These are phyloP conservation scores for Sphyrna mokarran DNA, from an alignment of 2,113 vertebrate genomes.

Conservation along the genomic window DNA sequence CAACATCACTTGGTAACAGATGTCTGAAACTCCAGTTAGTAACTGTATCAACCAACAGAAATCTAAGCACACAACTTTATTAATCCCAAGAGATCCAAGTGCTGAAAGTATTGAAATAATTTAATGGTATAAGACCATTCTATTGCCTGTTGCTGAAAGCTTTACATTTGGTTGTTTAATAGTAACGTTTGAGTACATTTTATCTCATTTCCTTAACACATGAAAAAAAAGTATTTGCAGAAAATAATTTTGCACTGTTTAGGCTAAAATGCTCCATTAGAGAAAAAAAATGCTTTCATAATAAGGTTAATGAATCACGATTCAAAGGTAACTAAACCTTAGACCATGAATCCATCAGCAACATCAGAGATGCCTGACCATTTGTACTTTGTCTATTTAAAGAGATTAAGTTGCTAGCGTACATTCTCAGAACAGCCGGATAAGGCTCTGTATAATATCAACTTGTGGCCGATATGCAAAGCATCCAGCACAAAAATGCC, in stretches of 20 bases:
- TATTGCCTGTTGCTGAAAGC: background rate
- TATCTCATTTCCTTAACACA: background rate
- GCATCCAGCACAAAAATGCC: constrained; percentile 27
- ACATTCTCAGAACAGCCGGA: background rate
- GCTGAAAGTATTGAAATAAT: constrained; percentile 9
- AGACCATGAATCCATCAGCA: background rate
- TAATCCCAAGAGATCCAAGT: background rate
- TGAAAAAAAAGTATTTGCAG: background rate
- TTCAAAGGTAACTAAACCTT: constrained; percentile 15
- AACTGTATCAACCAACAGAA: background rate
- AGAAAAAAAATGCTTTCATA: background rate
- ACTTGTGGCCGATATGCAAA: constrained; percentile 15
- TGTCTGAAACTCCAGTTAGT: background rate
- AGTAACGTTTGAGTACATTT: background rate
- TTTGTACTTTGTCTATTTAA: constrained; percentile 29
- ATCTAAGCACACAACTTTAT: background rate
- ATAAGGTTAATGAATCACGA: constrained; percentile 12
- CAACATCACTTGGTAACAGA: background rate
- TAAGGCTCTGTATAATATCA: constrained; percentile 29
- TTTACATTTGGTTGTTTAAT: background rate
- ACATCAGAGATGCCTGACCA: constrained; percentile 1
- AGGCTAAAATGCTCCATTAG: background rate
- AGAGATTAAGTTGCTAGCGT: constrained; percentile 15
- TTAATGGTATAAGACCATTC: background rate
- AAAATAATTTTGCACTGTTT: constrained; percentile 16